Evolutionary conservation across 2,113 vertebrate genomes (phyloP).

Genomic region (Dicerorhinus sumatrensis): DNA sequence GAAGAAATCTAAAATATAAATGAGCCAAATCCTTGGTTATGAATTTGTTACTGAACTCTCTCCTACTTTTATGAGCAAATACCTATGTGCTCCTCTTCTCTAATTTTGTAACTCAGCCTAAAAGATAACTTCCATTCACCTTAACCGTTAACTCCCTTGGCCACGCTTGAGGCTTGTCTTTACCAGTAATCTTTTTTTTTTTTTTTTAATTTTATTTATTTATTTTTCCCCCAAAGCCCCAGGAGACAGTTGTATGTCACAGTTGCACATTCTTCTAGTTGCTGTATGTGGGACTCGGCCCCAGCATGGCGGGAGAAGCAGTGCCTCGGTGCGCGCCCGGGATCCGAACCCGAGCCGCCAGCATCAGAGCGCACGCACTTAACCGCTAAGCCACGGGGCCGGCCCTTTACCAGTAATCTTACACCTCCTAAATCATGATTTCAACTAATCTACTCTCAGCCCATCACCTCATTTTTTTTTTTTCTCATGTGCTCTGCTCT

Average conservation of each 20-base stretch:
- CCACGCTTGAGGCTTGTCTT: background rate
- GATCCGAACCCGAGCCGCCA: too few relatives aligned
- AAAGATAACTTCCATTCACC: background rate
- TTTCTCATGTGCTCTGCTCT: background rate
- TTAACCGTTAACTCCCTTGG: background rate
- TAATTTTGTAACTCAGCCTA: conserved; percentile 1
- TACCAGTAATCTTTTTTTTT: background rate
- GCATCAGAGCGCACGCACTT: too few relatives aligned
- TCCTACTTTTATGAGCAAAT: conserved; percentile 39
- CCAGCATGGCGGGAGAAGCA: too few relatives aligned
- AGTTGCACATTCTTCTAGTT: too few relatives aligned
- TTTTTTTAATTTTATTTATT: too few relatives aligned
- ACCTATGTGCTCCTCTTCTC: background rate
- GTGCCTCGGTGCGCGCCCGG: too few relatives aligned
- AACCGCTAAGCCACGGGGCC: too few relatives aligned
- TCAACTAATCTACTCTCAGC: background rate
- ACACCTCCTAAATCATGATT: background rate
- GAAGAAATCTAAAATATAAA: conserved; percentile 83
- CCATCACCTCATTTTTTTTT: background rate
- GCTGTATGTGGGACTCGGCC: too few relatives aligned
- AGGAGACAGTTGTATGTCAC: too few relatives aligned
- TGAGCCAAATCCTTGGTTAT: background rate
- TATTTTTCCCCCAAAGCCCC: too few relatives aligned
- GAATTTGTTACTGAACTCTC: conserved; percentile 19
- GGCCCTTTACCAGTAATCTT: background rate